Percentiles rank a stretch among this genome's conserved stretches.
Evolutionary conservation across 2,797 vertebrate species (phyloP).

Genomic region (Buceros bicornis): DNA sequence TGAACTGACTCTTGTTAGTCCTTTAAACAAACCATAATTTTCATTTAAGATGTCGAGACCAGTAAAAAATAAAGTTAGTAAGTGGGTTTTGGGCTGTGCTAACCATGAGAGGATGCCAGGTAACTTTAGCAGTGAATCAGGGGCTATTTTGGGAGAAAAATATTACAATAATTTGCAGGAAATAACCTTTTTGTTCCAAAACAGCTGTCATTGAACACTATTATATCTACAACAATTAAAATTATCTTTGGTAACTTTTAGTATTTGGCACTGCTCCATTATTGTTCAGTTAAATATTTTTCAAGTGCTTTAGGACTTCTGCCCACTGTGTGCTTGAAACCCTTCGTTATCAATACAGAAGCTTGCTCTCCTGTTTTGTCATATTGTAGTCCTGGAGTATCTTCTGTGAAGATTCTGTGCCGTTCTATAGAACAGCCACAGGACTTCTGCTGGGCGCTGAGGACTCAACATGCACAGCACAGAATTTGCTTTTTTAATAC

Average conservation of each 20-base stretch:
- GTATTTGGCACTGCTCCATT: conserved; percentile 83
- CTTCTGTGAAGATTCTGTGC: not conserved
- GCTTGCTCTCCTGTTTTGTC: conserved; percentile 62
- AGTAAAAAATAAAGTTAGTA: conserved; percentile 64
- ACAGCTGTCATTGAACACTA: conserved; percentile 85
- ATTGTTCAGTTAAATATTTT: conserved; percentile 88
- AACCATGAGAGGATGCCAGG: conserved; percentile 76
- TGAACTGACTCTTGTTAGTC: not conserved
- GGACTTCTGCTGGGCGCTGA: not conserved
- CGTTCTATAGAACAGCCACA: not conserved
- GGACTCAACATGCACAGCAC: not conserved
- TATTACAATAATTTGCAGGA: conserved; percentile 85
- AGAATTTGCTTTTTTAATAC: conserved; percentile 6
- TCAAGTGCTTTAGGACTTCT: conserved; percentile 84
- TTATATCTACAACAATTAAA: conserved; percentile 87
- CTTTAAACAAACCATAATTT: conserved; percentile 29
- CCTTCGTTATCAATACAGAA: conserved; percentile 74
- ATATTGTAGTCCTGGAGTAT: not conserved
- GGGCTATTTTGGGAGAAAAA: conserved; percentile 84
- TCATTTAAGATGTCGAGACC: conserved; percentile 12
- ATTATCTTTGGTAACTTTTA: conserved; percentile 86
- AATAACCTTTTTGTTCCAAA: conserved; percentile 86
- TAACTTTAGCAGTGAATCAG: conserved; percentile 82
- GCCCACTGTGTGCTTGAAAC: conserved; percentile 77
- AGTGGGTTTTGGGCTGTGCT: conserved; percentile 51